Evolutionary conservation across 1,140 invertebrate genomes (phyloP).

Genomic region (Streblospio benedicti): DNA sequence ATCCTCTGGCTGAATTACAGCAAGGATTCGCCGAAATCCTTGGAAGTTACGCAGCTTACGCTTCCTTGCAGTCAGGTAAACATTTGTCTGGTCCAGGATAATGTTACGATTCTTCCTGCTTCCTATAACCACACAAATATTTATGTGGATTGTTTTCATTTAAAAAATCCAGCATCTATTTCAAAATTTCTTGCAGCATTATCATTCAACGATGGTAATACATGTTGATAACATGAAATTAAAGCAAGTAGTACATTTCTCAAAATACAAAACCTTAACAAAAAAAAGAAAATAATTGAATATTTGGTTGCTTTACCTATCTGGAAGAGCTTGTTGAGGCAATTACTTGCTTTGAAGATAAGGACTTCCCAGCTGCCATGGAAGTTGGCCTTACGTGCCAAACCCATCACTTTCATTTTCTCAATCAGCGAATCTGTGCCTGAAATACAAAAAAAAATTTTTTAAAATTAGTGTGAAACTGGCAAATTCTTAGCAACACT

Average conservation of each 20-base stretch:
- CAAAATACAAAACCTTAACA: no score
- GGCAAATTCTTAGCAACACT: no score
- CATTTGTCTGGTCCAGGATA: conserved; percentile 68
- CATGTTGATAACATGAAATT: no score
- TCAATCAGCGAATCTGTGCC: conserved; percentile 68
- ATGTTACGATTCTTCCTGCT: conserved; percentile 70
- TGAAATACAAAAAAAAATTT: no score
- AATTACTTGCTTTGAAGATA: conserved; percentile 71
- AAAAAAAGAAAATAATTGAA: no score
- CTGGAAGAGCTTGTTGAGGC: conserved; percentile 69
- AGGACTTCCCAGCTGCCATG: conserved; percentile 69
- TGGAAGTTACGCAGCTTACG: conserved; percentile 17
- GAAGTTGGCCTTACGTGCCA: conserved; percentile 58
- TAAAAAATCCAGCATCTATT: no score
- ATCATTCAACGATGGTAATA: no score
- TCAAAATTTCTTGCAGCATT: no score
- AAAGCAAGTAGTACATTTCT: no score
- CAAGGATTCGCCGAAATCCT: conserved; percentile 13
- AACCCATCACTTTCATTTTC: conserved; percentile 74
- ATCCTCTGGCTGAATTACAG: conserved; percentile 17
- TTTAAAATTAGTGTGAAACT: no score
- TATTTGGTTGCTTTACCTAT: no score
- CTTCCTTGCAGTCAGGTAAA: conserved; percentile 12
- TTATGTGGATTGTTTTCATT: neutral
- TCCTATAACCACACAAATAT: conserved; percentile 49